Evolutionary conservation across 2,113 vertebrate species (phyloP).

Genomic region (Sinocyclocheilus maitianheensis): DNA sequence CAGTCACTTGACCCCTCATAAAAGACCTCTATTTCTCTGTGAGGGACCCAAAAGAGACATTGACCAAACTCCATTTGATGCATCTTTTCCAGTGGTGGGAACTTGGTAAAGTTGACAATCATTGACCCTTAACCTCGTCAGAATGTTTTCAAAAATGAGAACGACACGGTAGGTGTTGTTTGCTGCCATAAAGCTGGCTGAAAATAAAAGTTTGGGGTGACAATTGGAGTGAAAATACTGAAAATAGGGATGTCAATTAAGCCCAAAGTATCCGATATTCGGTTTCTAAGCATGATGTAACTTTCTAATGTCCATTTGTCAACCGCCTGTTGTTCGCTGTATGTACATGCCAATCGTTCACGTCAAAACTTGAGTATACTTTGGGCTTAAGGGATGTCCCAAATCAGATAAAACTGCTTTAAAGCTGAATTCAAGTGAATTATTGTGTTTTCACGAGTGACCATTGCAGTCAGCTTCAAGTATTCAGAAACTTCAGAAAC

Average conservation of each 20-base stretch:
- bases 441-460: not conserved
- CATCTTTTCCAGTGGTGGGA: not conserved
- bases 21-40: conserved; percentile 19
- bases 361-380: too few relatives aligned
- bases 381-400: too few relatives aligned
- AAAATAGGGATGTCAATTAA: too few relatives aligned
- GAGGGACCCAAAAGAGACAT: not conserved
- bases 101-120: not conserved
- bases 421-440: not conserved
- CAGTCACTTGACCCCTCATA: conserved; percentile 52
- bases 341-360: too few relatives aligned
- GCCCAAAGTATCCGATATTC: too few relatives aligned
- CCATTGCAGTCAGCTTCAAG: not conserved
- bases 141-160: conserved; percentile 10
- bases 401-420: too few relatives aligned
- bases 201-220: too few relatives aligned
- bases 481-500: not conserved
- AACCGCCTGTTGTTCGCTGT: too few relatives aligned
- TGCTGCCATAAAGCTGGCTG: too few relatives aligned
- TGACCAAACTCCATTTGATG: conserved; percentile 4
- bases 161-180: not conserved
- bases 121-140: not conserved
- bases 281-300: too few relatives aligned
- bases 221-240: too few relatives aligned
- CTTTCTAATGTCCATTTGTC: too few relatives aligned